These are phyloP conservation scores for Meriones psammophilus DNA, from an alignment of 2,797 vertebrate species.

Conservation along the genomic window DNA sequence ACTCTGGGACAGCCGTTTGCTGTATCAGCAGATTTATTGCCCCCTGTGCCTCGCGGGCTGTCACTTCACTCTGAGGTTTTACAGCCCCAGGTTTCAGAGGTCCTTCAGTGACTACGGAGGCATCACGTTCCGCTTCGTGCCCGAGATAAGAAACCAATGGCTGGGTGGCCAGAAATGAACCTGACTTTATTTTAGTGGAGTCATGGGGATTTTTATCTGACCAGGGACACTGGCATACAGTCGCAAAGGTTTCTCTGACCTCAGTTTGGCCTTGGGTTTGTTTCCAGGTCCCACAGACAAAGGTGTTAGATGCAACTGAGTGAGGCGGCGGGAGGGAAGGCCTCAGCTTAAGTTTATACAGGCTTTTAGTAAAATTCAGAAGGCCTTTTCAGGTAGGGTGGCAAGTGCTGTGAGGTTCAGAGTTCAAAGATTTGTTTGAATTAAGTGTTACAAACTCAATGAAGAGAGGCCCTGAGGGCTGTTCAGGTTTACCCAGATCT, in stretches of 20 bases:
- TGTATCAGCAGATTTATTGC: not conserved
- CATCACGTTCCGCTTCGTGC: not conserved
- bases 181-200: constrained; percentile 62
- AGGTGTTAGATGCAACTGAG: not conserved
- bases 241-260: constrained; percentile 37
- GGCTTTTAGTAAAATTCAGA: not conserved
- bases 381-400: not conserved
- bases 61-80: constrained; percentile 20
- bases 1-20: rapidly evolving
- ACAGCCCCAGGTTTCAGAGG: constrained; percentile 59
- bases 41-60: not conserved
- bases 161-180: constrained; percentile 49
- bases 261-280: not conserved
- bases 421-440: constrained; percentile 1
- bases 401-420: not conserved
- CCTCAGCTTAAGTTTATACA: not conserved
- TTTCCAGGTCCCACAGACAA: constrained; percentile 27
- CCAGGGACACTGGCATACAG: not conserved
- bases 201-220: constrained; percentile 68
- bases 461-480: not conserved
- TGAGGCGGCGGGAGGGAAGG: rapidly evolving
- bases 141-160: constrained; percentile 65
- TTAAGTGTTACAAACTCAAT: not conserved
- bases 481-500: not conserved
- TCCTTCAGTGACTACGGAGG: constrained; percentile 28